These are phyloP conservation scores for Tigriopus japonicus DNA, from an alignment of 1,140 invertebrate species.

Conservation along the genomic window DNA sequence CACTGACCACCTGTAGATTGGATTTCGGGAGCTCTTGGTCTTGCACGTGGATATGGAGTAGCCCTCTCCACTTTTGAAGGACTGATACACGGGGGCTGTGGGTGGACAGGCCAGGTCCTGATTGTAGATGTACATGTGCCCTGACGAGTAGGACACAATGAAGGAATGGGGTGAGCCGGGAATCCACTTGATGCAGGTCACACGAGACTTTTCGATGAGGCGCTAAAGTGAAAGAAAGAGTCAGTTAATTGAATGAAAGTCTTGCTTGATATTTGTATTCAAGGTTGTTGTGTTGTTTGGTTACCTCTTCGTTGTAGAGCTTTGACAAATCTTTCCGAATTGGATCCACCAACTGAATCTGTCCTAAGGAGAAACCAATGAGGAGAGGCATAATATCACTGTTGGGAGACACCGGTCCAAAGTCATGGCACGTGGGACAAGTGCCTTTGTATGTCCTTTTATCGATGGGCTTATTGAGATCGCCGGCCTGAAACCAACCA, in stretches of 20 bases:
- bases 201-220: conserved; percentile 90
- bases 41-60: conserved; percentile 88
- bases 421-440: conserved; percentile 96
- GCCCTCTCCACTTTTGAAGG: conserved; percentile 84
- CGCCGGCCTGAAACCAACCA: conserved; percentile 46
- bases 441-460: conserved; percentile 97
- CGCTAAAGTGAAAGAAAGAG: conserved; percentile 48
- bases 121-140: conserved; percentile 95
- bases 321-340: conserved; percentile 86
- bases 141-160: conserved; percentile 79
- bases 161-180: conserved; percentile 82
- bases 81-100: conserved; percentile 70
- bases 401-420: conserved; percentile 65
- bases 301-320: conserved; percentile 95
- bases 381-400: conserved; percentile 59
- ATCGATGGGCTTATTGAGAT: conserved; percentile 86
- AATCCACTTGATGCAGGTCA: conserved; percentile 96
- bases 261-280: background rate
- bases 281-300: background rate
- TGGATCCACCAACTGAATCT: conserved; percentile 90
- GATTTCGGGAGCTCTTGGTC: conserved; percentile 87
- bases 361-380: conserved; percentile 91
- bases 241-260: conserved; percentile 43
- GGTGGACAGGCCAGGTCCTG: conserved; percentile 75
- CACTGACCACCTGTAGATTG: conserved; percentile 55